A percentile compares a stretch with the other conserved stretches of the same genome.
Conservation (phyloP, 2,888 invertebrate genomes). For the Dysmachus trigonus region DNA sequence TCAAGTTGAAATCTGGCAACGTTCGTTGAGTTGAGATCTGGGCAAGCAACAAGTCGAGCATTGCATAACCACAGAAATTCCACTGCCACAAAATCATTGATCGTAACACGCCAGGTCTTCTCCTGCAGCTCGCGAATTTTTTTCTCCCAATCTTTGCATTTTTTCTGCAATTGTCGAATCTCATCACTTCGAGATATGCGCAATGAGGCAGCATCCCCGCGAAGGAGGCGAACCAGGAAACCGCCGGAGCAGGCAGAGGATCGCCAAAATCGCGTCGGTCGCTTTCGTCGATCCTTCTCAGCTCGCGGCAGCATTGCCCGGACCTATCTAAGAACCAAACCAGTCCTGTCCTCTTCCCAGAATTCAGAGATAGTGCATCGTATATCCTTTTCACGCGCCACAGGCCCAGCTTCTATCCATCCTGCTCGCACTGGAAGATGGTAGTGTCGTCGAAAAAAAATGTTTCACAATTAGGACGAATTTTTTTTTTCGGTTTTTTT, state of each 20-base stretch:
- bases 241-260: background rate
- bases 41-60: background rate
- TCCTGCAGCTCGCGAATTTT: background rate
- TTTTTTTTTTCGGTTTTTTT: background rate
- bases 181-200: background rate
- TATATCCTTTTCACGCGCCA: background rate
- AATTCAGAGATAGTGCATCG: background rate
- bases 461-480: conserved; percentile 25
- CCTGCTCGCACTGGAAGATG: background rate
- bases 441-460: background rate
- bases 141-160: background rate
- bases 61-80: conserved; percentile 34
- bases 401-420: background rate
- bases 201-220: background rate
- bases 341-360: conserved; percentile 4
- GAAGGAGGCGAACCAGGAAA: conserved; percentile 10
- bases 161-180: conserved; percentile 11
- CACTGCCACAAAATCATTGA: conserved; percentile 24
- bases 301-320: background rate
- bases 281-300: background rate
- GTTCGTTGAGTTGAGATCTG: background rate
- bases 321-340: conserved; percentile 6
- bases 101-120: background rate
- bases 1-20: conserved; percentile 2
- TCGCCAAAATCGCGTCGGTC: background rate